A percentile compares a stretch with the other conserved stretches of the same genome.
These are phyloP conservation scores for Pseudorhiza aurosa DNA, from an alignment of 30 jellyfish, hydroid and myxozoan genomes.

Conservation along the genomic window DNA sequence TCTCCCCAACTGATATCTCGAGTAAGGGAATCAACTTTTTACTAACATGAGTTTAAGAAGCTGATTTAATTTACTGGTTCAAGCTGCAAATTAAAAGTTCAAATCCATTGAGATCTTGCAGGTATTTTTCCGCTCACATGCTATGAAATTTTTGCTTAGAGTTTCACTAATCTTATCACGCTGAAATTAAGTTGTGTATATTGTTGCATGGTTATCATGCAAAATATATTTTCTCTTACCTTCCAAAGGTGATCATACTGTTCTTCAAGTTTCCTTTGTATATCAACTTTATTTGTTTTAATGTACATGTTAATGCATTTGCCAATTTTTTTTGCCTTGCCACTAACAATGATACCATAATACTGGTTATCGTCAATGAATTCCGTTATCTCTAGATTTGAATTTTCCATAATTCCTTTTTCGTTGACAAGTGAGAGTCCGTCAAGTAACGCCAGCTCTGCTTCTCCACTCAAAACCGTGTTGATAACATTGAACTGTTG, in stretches of 20 bases:
- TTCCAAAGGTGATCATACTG: conserved; percentile 5
- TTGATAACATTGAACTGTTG: background rate
- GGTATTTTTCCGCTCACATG: no score
- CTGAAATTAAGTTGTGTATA: background rate
- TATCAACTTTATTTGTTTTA: conserved; percentile 22
- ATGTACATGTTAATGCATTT: conserved; percentile 18
- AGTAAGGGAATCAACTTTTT: no score
- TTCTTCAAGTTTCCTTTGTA: background rate
- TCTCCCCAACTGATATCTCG: no score
- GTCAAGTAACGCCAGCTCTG: conserved; percentile 20
- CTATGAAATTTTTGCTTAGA: no score
- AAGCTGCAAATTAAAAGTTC: no score
- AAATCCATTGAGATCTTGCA: no score
- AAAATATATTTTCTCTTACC: background rate
- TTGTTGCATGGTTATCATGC: background rate
- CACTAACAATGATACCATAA: conserved; percentile 22
- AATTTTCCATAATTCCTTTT: background rate
- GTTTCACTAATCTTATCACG: no score
- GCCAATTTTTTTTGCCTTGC: conserved; percentile 27
- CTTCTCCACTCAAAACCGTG: background rate
- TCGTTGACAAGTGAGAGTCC: conserved; percentile 23
- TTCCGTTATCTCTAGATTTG: conserved; percentile 1
- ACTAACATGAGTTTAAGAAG: no score
- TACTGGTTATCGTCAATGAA: conserved; percentile 7
- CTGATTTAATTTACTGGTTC: no score